Evolutionary conservation across 1,140 invertebrate species (phyloP).

Genomic region (Lerema accius): DNA sequence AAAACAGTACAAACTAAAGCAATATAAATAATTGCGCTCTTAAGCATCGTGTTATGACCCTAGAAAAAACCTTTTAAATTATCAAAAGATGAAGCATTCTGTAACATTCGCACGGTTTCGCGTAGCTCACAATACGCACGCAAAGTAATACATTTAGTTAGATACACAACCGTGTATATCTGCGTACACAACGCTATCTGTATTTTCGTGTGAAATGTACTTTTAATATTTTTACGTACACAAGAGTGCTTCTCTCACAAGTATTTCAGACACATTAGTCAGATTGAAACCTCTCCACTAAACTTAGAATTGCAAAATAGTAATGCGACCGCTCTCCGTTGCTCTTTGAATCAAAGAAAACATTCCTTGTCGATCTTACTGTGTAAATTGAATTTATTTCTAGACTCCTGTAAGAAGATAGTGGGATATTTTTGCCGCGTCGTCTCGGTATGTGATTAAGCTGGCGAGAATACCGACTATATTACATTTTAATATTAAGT

Average conservation of each 20-base stretch:
- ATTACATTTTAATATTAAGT: too few species aligned
- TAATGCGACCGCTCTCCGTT: slow-evolving; percentile 59
- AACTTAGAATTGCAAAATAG: slow-evolving; percentile 77
- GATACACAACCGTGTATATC: too few species aligned
- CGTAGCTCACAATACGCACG: not conserved
- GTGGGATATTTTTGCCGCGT: not conserved
- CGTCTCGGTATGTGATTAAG: not conserved
- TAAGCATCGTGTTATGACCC: too few species aligned
- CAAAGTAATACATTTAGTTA: slow-evolving; percentile 28
- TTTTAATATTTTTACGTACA: slow-evolving; percentile 31
- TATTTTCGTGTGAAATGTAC: slow-evolving; percentile 21
- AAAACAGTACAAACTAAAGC: too few species aligned
- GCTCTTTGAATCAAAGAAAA: slow-evolving; percentile 68
- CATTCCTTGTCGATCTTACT: slow-evolving; percentile 51
- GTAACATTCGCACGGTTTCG: not conserved
- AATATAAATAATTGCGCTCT: not conserved
- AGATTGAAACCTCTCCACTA: slow-evolving; percentile 73
- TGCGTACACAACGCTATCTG: not conserved
- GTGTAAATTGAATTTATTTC: slow-evolving; percentile 48
- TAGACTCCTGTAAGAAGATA: slow-evolving; percentile 13
- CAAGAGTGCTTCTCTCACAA: slow-evolving; percentile 26
- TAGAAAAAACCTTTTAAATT: not conserved
- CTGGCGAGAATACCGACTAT: too few species aligned
- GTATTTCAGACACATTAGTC: slow-evolving; percentile 71
- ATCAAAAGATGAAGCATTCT: not conserved